Percentiles rank a stretch among this genome's conserved stretches.
phyloP scores from a whole-genome alignment of 2,888 invertebrate species.

The Platycheirus albimanus region DNA sequence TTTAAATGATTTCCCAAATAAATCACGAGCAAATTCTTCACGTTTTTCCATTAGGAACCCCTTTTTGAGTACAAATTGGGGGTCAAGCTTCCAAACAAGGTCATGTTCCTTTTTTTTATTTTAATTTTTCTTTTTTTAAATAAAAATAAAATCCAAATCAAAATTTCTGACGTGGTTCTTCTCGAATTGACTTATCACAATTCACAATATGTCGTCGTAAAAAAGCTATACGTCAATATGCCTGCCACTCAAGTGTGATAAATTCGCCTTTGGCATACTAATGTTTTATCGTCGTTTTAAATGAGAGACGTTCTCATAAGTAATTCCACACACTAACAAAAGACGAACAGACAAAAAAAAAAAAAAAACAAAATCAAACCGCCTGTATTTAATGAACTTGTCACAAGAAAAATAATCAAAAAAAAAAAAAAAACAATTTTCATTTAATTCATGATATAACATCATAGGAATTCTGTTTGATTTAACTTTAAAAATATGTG shows the following conservation, averaged over 20 bases:
- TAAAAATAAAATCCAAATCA: slow-evolving; percentile 8
- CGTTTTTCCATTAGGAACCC: neutral
- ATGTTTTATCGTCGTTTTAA: slow-evolving; percentile 45
- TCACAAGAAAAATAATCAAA: slow-evolving; percentile 24
- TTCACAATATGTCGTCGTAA: slow-evolving; percentile 61
- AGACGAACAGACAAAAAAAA: slow-evolving; percentile 32
- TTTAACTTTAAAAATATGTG: slow-evolving; percentile 6
- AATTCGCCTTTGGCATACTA: slow-evolving; percentile 60
- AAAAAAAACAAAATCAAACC: slow-evolving; percentile 3
- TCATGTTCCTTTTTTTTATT: slow-evolving; percentile 6
- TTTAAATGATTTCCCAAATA: neutral
- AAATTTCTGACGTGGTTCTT: slow-evolving; percentile 42
- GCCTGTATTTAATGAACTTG: slow-evolving; percentile 67
- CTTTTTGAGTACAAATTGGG: neutral
- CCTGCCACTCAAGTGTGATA: slow-evolving; percentile 65
- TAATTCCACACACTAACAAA: slow-evolving; percentile 50
- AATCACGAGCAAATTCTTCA: neutral
- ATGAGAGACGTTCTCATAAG: slow-evolving; percentile 33
- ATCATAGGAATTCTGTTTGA: slow-evolving; percentile 36
- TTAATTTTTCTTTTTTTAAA: slow-evolving; percentile 12
- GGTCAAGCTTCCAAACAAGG: slow-evolving; percentile 46
- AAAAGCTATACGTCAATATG: slow-evolving; percentile 44
- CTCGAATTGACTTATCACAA: slow-evolving; percentile 61
- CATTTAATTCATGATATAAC: slow-evolving; percentile 40
- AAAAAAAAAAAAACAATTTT: slow-evolving; percentile 6